These are phyloP conservation scores for Pipistrellus pipistrellus DNA, from an alignment of 2,797 vertebrate genomes.

Conservation along the genomic window DNA sequence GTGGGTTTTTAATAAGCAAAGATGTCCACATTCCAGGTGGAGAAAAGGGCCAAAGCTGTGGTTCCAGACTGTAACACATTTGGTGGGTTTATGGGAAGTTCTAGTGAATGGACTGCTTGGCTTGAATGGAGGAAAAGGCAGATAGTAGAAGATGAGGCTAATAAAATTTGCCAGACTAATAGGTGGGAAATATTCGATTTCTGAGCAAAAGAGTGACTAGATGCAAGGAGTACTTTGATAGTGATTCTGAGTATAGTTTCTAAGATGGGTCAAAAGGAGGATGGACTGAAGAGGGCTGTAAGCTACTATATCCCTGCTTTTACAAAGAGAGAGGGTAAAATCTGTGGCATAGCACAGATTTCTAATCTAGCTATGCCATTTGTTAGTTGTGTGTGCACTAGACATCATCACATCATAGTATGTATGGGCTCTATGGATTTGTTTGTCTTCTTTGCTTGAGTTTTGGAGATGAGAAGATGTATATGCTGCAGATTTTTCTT, in stretches of 20 bases:
- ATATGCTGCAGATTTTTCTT: constrained; percentile 53
- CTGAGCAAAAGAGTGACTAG: not conserved
- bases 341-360: not conserved
- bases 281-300: not conserved
- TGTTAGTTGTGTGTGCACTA: not conserved
- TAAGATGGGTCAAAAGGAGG: not conserved
- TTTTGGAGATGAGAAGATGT: constrained; percentile 57
- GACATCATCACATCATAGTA: not conserved
- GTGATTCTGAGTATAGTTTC: not conserved
- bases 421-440: not conserved
- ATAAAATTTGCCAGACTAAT: not conserved
- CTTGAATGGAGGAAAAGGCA: not conserved
- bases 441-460: not conserved
- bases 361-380: not conserved
- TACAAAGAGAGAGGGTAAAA: not conserved
- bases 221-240: not conserved
- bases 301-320: not conserved
- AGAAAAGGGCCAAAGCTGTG: not conserved
- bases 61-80: not conserved
- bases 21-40: not conserved
- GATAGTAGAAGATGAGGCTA: not conserved
- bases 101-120: not conserved
- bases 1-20: constrained; percentile 25
- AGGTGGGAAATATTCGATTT: not conserved
- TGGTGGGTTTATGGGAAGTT: not conserved